Conservation (phyloP, 1,140 invertebrate species). For the Uloborus diversus region DNA sequence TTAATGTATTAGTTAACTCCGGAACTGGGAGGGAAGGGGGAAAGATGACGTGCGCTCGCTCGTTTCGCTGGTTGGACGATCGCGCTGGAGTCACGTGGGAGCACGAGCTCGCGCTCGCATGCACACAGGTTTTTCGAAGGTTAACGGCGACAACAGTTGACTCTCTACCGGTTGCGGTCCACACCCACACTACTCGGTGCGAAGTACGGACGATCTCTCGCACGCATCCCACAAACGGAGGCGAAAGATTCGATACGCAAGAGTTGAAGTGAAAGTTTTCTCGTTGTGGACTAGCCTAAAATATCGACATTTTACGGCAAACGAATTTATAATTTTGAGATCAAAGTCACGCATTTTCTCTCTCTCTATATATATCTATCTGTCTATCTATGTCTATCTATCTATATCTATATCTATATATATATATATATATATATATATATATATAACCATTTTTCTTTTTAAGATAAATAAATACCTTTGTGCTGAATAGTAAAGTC, state of each 20-base stretch:
- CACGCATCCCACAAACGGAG: neutral
- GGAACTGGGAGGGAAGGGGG: neutral
- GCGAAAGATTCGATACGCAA: neutral
- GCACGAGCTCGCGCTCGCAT: neutral
- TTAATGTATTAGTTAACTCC: neutral
- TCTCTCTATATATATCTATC: conserved; percentile 74
- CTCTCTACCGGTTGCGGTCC: neutral
- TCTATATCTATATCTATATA: too few species aligned
- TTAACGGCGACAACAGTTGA: conserved; percentile 30
- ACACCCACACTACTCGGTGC: conserved; percentile 17
- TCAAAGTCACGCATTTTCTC: neutral
- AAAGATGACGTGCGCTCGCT: conserved; percentile 6
- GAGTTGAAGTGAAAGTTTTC: neutral
- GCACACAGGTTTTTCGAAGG: conserved; percentile 48
- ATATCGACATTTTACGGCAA: neutral
- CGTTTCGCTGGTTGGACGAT: conserved; percentile 8
- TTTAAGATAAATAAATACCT: too few species aligned
- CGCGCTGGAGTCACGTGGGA: neutral
- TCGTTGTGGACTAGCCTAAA: neutral
- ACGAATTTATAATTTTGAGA: neutral
- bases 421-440: too few species aligned
- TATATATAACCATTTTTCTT: too few species aligned
- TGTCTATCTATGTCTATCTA: too few species aligned
- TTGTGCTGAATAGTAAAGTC: too few species aligned
- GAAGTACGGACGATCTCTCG: neutral